Conservation (phyloP, 1,140 invertebrate genomes). For the Scaptodrosophila lebanonensis region DNA sequence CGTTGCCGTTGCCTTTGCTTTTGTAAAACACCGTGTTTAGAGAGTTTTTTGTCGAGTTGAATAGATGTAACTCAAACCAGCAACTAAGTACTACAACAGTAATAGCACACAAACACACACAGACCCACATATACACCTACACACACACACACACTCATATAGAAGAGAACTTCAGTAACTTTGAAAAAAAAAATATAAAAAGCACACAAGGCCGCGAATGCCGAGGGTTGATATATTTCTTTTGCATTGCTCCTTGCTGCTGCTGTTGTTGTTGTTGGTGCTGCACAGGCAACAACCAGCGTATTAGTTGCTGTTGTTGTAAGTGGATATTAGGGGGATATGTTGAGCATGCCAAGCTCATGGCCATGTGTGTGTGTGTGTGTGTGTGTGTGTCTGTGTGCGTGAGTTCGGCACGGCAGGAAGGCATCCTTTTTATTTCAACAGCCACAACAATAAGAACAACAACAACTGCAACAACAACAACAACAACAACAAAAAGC, state of each 20-base stretch:
- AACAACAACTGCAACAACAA: too few relatives aligned
- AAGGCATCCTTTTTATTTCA: slow-evolving; percentile 69
- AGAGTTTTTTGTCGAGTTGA: slow-evolving; percentile 51
- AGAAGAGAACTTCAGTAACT: slow-evolving; percentile 27
- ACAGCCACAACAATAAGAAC: too few relatives aligned
- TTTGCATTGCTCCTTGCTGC: slow-evolving; percentile 47
- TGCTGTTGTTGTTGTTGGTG: slow-evolving; percentile 5
- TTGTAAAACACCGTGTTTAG: slow-evolving; percentile 55
- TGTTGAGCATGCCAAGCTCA: not conserved
- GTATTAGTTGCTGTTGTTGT: slow-evolving; percentile 56
- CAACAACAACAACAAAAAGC: too few relatives aligned
- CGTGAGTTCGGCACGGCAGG: slow-evolving; percentile 8
- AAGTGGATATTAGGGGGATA: slow-evolving; percentile 56
- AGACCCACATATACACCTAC: slow-evolving; percentile 10
- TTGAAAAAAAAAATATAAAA: slow-evolving; percentile 53
- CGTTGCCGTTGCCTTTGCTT: slow-evolving; percentile 18
- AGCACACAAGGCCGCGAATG: slow-evolving; percentile 36
- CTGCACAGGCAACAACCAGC: slow-evolving; percentile 6
- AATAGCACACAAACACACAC: slow-evolving; percentile 1
- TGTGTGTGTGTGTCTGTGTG: slow-evolving; percentile 28
- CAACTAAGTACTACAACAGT: slow-evolving; percentile 27
- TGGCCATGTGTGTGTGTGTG: slow-evolving; percentile 9
- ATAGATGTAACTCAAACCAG: slow-evolving; percentile 63
- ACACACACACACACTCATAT: not conserved
- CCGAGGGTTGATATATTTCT: slow-evolving; percentile 70